Base-by-base conservation (phyloP, 2,888 invertebrate genomes). In the Dascillus cervinus region DNA sequence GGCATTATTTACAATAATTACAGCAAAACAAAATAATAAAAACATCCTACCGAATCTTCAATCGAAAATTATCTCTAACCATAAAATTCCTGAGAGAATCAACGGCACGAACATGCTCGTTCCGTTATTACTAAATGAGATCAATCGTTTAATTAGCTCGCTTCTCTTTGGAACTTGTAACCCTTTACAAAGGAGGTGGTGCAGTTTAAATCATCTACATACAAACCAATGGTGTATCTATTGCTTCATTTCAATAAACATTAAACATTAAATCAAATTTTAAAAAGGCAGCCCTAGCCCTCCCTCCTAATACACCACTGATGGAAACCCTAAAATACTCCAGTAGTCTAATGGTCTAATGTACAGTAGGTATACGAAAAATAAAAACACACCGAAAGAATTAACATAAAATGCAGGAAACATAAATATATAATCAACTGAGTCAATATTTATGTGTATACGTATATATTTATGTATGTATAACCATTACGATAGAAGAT, bases 161-260 rank as follows among this genome's bases (percentile, higher is more conserved):
- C 56, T 59, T 60, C 56, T 62, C 62, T 63, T 64, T 64, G 63
- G 63, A 61, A 60, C 55, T 52, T 53, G 55, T 53, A 52, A 49
- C 43, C 43, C 47, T 33, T 38, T 34, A 30, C 31, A 30, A 31
- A 20, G 23, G 31, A 35, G 37, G 46, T 36, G 32, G 33, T 33
- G 41, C 29, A 21, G 29, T 26, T 47, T 50, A 52, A 55, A 56
- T 54, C 53, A 53, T 51, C 52, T 56, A 54, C 55, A 50, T 49
- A 50, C 46, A 50, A 38, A n/a, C n/a, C n/a, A n/a, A n/a, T n/a
- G n/a, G n/a, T n/a, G n/a, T n/a, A n/a, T n/a, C n/a, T n/a, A n/a
- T n/a, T n/a, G n/a, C n/a, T n/a, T n/a, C n/a, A n/a, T n/a, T n/a
- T n/a, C n/a, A n/a, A n/a, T n/a, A n/a, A n/a, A n/a, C n/a, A n/a